Conservation (phyloP, 2,888 invertebrate genomes). For the Ochropacha duplaris region DNA sequence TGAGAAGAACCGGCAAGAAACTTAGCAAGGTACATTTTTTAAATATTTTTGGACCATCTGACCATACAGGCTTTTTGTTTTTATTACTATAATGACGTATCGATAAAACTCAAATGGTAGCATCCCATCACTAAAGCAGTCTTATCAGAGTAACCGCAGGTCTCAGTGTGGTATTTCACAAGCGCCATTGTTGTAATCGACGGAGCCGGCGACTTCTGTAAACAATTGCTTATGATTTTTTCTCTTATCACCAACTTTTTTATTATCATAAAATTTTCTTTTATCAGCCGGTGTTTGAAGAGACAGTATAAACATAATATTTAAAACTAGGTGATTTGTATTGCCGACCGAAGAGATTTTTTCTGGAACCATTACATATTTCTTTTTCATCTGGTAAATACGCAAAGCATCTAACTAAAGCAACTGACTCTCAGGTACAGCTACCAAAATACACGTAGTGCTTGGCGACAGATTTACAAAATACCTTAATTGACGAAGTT, state of each 20-base stretch:
- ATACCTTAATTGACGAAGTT: too few relatives aligned
- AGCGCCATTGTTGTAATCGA: slow-evolving; percentile 34
- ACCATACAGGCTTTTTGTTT: too few relatives aligned
- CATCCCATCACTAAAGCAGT: background rate
- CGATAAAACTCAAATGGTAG: background rate
- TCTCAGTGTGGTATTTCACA: slow-evolving; percentile 26
- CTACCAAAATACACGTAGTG: too few relatives aligned
- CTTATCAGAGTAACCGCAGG: background rate
- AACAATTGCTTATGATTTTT: slow-evolving; percentile 37
- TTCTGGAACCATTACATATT: background rate
- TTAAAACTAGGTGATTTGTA: background rate
- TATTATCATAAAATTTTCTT: slow-evolving; percentile 20
- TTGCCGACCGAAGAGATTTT: background rate
- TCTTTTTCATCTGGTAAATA: too few relatives aligned
- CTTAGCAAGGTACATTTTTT: too few relatives aligned
- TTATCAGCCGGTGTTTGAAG: slow-evolving; percentile 8
- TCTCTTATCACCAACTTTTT: slow-evolving; percentile 32
- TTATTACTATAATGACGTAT: too few relatives aligned
- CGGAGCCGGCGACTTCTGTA: slow-evolving; percentile 31
- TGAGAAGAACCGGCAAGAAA: too few relatives aligned
- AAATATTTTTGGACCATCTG: too few relatives aligned
- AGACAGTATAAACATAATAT: background rate
- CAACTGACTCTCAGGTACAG: too few relatives aligned
- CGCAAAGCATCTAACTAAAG: too few relatives aligned
- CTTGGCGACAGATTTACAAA: too few relatives aligned